These are phyloP conservation scores for Drosophila serrata DNA, from an alignment of 1,140 invertebrate species.

Conservation along the genomic window DNA sequence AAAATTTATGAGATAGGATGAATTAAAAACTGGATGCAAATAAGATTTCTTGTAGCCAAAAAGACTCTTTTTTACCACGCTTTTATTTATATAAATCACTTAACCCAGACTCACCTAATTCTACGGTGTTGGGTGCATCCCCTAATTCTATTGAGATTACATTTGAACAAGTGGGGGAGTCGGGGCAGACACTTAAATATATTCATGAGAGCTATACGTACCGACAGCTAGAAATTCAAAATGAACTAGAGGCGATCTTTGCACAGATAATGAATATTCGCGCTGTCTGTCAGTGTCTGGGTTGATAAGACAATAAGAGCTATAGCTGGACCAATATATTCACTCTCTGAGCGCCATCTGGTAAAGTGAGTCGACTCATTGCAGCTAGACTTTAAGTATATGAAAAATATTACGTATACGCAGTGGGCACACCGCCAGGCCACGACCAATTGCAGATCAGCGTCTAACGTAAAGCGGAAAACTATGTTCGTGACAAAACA, in stretches of 20 bases:
- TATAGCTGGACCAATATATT: background rate
- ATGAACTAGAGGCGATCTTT: conserved; percentile 5
- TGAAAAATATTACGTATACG: conserved; percentile 51
- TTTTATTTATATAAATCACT: background rate
- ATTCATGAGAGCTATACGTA: conserved; percentile 10
- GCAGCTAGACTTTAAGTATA: background rate
- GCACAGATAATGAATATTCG: conserved; percentile 14
- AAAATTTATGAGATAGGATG: background rate
- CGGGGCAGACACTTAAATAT: conserved; percentile 9
- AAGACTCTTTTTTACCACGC: no score
- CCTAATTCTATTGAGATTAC: background rate
- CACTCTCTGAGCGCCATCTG: conserved; percentile 2
- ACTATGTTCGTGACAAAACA: conserved; percentile 18
- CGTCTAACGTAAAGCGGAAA: background rate
- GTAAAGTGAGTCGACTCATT: conserved; percentile 2
- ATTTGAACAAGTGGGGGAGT: background rate
- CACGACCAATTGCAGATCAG: conserved; percentile 31
- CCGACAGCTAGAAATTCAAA: conserved; percentile 11
- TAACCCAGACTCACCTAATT: conserved; percentile 14
- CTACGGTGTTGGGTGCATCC: background rate
- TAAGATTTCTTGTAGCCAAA: background rate
- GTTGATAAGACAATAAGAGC: conserved; percentile 24
- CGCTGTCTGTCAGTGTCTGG: conserved; percentile 14
- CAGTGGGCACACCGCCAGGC: conserved; percentile 44
- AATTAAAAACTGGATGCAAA: background rate